Base-by-base conservation (phyloP, 2,797 vertebrate genomes). In the Pangasius macronema region DNA sequence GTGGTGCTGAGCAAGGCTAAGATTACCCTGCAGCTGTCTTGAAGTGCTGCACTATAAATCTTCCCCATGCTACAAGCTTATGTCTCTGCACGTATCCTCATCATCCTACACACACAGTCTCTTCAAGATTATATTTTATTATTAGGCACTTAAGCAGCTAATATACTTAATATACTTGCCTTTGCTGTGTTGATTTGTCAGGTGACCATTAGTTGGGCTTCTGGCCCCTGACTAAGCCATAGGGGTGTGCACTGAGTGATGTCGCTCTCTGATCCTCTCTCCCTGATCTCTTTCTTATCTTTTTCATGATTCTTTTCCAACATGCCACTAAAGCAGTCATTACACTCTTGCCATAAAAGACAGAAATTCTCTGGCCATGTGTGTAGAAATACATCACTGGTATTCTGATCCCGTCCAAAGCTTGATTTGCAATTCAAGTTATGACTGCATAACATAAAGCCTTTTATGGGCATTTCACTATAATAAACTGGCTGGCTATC, bases 271-370 rank as follows among this genome's bases (percentile, higher is more conserved):
- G 22, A 27, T 46, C 13, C 27, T 18, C 27, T 77, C 75, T 8
- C 11, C 33, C 77, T 80, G 33, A 59, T 14, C 55, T 59, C 33
- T 39, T 24, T 59, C 55, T 39, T 63, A 61, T 61, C 30, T 73
- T 49, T 87, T 81, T 67, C 77, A 72, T 87, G 84, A 85, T 89
- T 90, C 84, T 89, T 87, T 88, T 88, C 86, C 87, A 87, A 86
- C 75, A 49, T 85, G 88, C 59, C 76, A 86, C 87, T 86, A 86
- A 90, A 90, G 84, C 90, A 81, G 84, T 87, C 90, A 91, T 92
- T 89, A 88, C 88, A 87, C 85, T 92, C 75, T 87, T 87, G 83
- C 88, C 82, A 83, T 87, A 87, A 83, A 89, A 77, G 87, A 88
- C 83, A 67, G 82, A 88, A 85, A 88, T 87, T 81, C 75, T 82